These are phyloP conservation scores for Micromys minutus DNA, from an alignment of 2,113 vertebrate species.

Conservation along the genomic window DNA sequence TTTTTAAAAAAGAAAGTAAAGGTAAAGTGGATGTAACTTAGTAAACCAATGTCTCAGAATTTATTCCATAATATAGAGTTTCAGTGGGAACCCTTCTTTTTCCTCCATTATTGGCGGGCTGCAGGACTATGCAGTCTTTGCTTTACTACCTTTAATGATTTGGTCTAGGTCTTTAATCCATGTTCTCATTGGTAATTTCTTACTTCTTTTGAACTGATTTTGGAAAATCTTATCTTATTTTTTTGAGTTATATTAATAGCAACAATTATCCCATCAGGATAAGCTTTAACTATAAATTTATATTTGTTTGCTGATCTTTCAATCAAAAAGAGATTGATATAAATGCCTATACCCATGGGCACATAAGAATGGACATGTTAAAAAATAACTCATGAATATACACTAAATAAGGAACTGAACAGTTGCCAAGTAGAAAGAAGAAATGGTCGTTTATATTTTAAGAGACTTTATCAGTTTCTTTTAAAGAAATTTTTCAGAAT, in stretches of 20 bases:
- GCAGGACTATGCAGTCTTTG: neutral
- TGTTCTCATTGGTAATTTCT: neutral
- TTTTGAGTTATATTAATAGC: conserved; percentile 6
- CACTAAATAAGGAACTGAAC: neutral
- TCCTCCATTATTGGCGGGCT: neutral
- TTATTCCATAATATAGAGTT: neutral
- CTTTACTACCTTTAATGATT: neutral
- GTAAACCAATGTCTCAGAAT: neutral
- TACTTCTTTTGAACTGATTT: neutral
- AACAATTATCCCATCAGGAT: neutral
- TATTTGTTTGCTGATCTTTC: neutral
- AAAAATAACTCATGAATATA: neutral
- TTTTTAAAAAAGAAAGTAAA: neutral
- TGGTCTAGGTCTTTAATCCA: neutral
- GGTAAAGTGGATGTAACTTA: neutral
- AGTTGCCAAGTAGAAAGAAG: neutral
- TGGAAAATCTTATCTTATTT: neutral
- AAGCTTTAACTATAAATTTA: neutral
- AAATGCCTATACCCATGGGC: neutral
- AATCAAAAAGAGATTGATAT: neutral
- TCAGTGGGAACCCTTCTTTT: neutral
- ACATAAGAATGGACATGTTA: neutral
- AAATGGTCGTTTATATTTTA: neutral
- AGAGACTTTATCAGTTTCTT: neutral
- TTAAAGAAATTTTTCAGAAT: conserved; percentile 3